Evolutionary conservation across 2,113 vertebrate genomes (phyloP).

Genomic region (Riparia riparia): DNA sequence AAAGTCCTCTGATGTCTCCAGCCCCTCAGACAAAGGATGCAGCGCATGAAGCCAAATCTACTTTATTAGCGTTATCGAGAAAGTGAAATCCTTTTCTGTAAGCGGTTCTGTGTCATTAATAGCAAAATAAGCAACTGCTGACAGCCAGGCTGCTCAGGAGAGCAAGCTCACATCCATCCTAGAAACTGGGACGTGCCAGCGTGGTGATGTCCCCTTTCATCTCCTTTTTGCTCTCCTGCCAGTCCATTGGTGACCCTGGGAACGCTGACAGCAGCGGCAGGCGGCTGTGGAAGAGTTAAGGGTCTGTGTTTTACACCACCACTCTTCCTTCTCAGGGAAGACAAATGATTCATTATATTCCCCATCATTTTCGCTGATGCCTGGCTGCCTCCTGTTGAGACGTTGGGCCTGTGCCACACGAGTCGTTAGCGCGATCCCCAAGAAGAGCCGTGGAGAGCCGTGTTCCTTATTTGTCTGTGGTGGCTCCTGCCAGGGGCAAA

Average conservation of each 20-base stretch:
- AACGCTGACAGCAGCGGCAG: neutral
- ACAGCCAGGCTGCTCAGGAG: neutral
- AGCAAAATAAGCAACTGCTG: neutral
- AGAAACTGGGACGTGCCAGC: neutral
- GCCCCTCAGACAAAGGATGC: neutral
- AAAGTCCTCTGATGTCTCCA: neutral
- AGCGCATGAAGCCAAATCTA: neutral
- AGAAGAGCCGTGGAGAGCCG: neutral
- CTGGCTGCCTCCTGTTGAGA: constrained; percentile 46
- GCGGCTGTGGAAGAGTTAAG: constrained; percentile 23
- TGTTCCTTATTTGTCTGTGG: neutral
- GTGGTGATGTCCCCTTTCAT: neutral
- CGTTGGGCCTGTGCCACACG: constrained; percentile 13
- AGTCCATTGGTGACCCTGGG: neutral
- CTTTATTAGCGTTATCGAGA: neutral
- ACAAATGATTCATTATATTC: constrained; percentile 63
- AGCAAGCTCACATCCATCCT: neutral
- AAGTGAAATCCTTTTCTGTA: neutral
- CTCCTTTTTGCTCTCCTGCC: neutral
- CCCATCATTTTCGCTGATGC: constrained; percentile 54
- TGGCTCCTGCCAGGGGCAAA: constrained; percentile 34
- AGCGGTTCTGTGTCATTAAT: neutral
- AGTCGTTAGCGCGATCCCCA: constrained; percentile 13
- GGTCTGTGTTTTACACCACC: neutral
- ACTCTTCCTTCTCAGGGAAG: constrained; percentile 43